Percentiles rank a stretch among this genome's conserved stretches.
These are phyloP conservation scores for Lapara coniferarum DNA, from an alignment of 2,888 invertebrate genomes.

Conservation along the genomic window DNA sequence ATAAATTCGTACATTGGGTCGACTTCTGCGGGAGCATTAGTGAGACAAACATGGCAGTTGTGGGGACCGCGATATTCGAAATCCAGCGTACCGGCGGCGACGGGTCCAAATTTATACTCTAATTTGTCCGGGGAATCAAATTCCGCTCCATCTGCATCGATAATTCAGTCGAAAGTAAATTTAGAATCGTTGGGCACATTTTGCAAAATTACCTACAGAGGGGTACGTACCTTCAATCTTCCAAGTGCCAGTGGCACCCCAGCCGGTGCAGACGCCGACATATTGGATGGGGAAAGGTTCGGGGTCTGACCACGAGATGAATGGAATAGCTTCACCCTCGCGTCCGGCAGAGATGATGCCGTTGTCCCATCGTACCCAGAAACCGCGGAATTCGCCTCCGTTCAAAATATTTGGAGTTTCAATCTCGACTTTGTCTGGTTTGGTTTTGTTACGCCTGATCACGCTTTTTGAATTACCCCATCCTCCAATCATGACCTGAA, in stretches of 20 bases:
- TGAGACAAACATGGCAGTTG: slow-evolving; percentile 86
- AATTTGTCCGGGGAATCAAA: slow-evolving; percentile 83
- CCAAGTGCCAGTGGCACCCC: slow-evolving; percentile 93
- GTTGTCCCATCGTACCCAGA: slow-evolving; percentile 92
- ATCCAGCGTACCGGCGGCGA: slow-evolving; percentile 78
- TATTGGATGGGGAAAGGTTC: slow-evolving; percentile 88
- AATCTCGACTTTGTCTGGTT: slow-evolving; percentile 88
- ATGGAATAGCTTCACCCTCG: slow-evolving; percentile 88
- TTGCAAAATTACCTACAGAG: slow-evolving; percentile 42
- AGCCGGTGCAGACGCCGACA: slow-evolving; percentile 93
- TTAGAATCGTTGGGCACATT: slow-evolving; percentile 78
- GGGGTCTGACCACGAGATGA: slow-evolving; percentile 88
- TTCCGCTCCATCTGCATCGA: slow-evolving; percentile 79
- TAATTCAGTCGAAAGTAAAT: slow-evolving; percentile 53
- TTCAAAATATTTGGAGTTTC: slow-evolving; percentile 89
- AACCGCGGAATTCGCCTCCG: slow-evolving; percentile 89
- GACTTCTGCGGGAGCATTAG: slow-evolving; percentile 79
- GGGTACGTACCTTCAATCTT: slow-evolving; percentile 87
- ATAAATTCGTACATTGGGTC: slow-evolving; percentile 87
- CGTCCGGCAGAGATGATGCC: slow-evolving; percentile 88
- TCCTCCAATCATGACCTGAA: slow-evolving; percentile 91
- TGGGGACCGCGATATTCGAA: slow-evolving; percentile 85
- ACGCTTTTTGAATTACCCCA: slow-evolving; percentile 94
- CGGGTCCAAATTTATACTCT: slow-evolving; percentile 84
- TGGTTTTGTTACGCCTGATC: slow-evolving; percentile 89